Evolutionary conservation across 2,888 invertebrate species (phyloP), one percentile per base, ranked within the genome.

Genomic region (Xiphydria camelus): DNA sequence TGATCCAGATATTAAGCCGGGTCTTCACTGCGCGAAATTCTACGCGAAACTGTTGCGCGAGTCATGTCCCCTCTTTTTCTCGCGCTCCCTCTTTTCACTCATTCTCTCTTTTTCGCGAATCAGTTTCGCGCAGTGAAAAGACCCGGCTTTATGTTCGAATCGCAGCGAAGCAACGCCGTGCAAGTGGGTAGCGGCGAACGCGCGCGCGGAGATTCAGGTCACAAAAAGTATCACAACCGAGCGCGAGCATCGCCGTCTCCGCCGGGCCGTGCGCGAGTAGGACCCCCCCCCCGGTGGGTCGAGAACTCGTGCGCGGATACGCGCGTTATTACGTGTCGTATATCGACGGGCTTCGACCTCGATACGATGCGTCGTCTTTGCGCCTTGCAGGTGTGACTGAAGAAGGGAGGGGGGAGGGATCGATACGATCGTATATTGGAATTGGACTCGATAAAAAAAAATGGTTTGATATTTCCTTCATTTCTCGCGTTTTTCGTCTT

Each of bases 221-320:
- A 63, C 60, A 63, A 67, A 68, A 68, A 68, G 65, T 68, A 66
- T 68, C 62, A 68, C 62, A 66, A 68, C 55, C 49, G n/a, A 4
- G 10, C 26, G 26, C 26, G 10, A 14, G 14, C 10, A 4, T 26
- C 14, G 4, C 10, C 3, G 12, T 26, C 26, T 10, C 26, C 10
- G 26, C 10, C 10, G 26, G 14, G 12, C 10, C 26, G 26, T 26
- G 26, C 7, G 26, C 26, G 26, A 26, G 7, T 4, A 9, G 26
- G 10, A 6, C 14, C 10, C 7, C 26, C 14, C 2, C 12, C 26
- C 26, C 10, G 10, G 26, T 26, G 10, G 26, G 26, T 14, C 26
- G n/a, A n/a, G n/a, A n/a, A 26, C 5, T n/a, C 2, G 10, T 10
- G 4, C 10, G 26, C 26, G 14, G 10, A 26, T 26, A n/a, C 26